These are phyloP conservation scores for Plebejus argus DNA, from an alignment of 2,888 invertebrate genomes.

Conservation along the genomic window DNA sequence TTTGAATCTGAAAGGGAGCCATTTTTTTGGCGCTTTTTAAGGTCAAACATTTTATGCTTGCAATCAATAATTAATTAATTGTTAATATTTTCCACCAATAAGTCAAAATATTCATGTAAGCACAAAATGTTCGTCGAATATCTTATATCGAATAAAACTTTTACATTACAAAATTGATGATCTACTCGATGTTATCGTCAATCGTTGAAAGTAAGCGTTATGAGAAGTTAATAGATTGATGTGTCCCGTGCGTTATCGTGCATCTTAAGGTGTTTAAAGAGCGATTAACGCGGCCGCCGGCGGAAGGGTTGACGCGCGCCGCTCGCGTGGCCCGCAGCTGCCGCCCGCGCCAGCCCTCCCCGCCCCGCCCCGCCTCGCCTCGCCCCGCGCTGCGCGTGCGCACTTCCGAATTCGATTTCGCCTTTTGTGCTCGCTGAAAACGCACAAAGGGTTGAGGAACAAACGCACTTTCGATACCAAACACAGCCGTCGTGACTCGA, in stretches of 20 bases:
- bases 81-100: too few species aligned
- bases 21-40: too few species aligned
- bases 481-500: constrained; percentile 36
- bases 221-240: constrained; percentile 26
- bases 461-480: constrained; percentile 39
- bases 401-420: constrained; percentile 45
- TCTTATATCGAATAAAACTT: not conserved
- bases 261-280: constrained; percentile 30
- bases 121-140: not conserved
- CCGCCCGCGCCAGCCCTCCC: constrained; percentile 35
- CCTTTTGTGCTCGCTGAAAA: constrained; percentile 31
- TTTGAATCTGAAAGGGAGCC: too few species aligned
- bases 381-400: constrained; percentile 35
- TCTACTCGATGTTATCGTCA: not conserved
- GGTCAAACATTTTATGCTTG: too few species aligned
- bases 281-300: constrained; percentile 22
- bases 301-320: constrained; percentile 33
- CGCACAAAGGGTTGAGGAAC: constrained; percentile 38
- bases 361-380: constrained; percentile 35
- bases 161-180: not conserved
- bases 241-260: constrained; percentile 5
- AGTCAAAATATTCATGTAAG: not conserved
- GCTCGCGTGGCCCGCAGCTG: constrained; percentile 37
- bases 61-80: too few species aligned
- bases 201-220: constrained; percentile 14